Percentiles rank a stretch among this genome's conserved stretches.
phyloP scores from a whole-genome alignment of 37 sponge, comb jelly and placozoan genomes.

The Chondrosia reniformis region DNA sequence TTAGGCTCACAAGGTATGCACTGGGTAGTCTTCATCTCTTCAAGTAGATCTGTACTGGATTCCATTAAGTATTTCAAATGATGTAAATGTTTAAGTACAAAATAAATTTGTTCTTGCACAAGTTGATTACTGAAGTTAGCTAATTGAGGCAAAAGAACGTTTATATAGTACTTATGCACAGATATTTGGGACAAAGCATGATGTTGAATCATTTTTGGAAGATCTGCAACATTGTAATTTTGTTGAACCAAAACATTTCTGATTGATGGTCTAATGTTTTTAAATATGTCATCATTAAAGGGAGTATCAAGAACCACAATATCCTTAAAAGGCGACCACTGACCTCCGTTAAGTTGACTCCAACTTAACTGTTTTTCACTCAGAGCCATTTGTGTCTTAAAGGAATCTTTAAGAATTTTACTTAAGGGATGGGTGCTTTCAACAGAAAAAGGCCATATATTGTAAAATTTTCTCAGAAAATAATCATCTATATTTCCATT shows the following conservation, averaged over 20 bases:
- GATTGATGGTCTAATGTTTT: slow-evolving; percentile 3
- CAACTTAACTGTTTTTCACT: slow-evolving; percentile 2
- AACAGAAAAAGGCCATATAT: slow-evolving; percentile 30
- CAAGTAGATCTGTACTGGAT: slow-evolving; percentile 18
- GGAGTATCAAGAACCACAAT: neutral
- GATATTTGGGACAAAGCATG: no score
- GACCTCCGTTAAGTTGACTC: slow-evolving; percentile 23
- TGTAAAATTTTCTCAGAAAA: slow-evolving; percentile 33
- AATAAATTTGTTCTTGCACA: slow-evolving; percentile 27
- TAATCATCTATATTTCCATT: neutral
- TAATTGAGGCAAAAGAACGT: slow-evolving; percentile 44
- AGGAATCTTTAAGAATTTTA: neutral
- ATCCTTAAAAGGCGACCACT: slow-evolving; percentile 34
- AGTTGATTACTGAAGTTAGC: neutral
- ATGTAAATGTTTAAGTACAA: slow-evolving; percentile 19
- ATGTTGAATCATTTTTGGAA: neutral
- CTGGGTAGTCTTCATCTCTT: slow-evolving; percentile 3
- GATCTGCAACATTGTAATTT: slow-evolving; percentile 22
- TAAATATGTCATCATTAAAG: neutral
- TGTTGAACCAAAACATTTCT: slow-evolving; percentile 18
- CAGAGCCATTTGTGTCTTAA: neutral
- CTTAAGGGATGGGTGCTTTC: neutral
- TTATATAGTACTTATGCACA: slow-evolving; percentile 10
- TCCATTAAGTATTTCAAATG: no score
- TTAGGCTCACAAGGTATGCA: slow-evolving; percentile 34